These are phyloP conservation scores for Ceyx margarethae DNA, from an alignment of 2,113 vertebrate genomes.

Conservation along the genomic window DNA sequence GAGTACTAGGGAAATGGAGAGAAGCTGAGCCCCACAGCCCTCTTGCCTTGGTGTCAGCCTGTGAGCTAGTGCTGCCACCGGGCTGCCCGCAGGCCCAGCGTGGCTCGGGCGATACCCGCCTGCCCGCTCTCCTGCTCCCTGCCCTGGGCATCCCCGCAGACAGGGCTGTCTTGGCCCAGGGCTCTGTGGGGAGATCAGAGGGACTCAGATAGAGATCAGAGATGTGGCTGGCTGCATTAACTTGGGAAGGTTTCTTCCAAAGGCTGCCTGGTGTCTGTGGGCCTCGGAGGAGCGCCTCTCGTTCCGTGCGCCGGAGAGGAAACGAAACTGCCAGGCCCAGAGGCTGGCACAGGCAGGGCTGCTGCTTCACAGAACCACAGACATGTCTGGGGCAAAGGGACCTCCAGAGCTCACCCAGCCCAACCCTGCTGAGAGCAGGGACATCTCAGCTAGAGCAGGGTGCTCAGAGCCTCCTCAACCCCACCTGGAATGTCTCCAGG, in stretches of 20 bases:
- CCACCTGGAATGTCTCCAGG: too few species aligned
- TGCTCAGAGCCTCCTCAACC: too few species aligned
- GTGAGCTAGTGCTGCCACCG: background rate
- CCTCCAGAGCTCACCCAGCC: too few species aligned
- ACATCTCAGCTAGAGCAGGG: too few species aligned
- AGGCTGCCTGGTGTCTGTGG: background rate
- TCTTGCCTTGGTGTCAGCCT: background rate
- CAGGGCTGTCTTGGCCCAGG: background rate
- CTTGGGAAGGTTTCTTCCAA: background rate
- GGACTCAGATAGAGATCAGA: background rate
- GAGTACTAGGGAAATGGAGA: too few species aligned
- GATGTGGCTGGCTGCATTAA: background rate
- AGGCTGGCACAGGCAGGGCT: background rate
- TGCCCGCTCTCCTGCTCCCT: background rate
- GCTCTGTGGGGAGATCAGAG: conserved; percentile 14
- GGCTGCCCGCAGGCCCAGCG: background rate
- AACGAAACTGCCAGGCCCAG: background rate
- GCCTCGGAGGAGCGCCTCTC: background rate
- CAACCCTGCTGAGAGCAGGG: too few species aligned
- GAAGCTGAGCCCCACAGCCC: rapidly evolving
- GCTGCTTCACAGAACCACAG: background rate
- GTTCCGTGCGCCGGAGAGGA: rapidly evolving
- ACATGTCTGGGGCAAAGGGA: too few species aligned
- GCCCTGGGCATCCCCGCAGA: background rate
- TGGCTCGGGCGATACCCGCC: background rate